Percentiles rank a stretch among this genome's conserved stretches.
These are phyloP conservation scores for Theristicus caerulescens DNA, from an alignment of 2,113 vertebrate genomes.

Conservation along the genomic window DNA sequence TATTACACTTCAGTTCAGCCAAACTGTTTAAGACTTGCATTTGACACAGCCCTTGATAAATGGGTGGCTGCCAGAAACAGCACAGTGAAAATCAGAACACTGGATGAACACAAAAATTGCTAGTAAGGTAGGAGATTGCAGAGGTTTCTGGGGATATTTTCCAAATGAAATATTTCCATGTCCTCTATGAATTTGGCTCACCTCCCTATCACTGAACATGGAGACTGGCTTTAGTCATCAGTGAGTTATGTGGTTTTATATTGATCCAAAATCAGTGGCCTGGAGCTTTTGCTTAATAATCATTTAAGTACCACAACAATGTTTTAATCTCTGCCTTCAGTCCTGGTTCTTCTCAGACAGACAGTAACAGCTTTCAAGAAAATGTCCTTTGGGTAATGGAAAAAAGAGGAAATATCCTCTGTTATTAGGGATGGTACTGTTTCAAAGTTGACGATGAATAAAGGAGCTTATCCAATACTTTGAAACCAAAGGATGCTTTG, in stretches of 20 bases:
- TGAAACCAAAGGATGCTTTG: not conserved
- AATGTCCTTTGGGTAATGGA: not conserved
- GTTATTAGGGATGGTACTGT: not conserved
- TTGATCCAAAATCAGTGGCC: constrained; percentile 4
- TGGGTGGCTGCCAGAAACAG: not conserved
- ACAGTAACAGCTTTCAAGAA: not conserved
- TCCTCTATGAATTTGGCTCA: not conserved
- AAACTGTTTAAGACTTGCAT: not conserved
- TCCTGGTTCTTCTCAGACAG: not conserved
- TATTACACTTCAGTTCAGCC: not conserved
- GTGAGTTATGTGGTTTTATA: not conserved
- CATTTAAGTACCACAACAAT: not conserved
- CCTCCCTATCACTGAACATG: not conserved
- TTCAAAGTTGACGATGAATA: not conserved
- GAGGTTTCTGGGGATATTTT: constrained; percentile 11
- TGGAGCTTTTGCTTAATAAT: constrained; percentile 6
- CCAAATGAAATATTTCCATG: constrained; percentile 28
- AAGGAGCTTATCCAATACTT: not conserved
- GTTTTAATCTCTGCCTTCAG: constrained; percentile 3
- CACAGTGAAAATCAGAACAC: not conserved
- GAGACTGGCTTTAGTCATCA: not conserved
- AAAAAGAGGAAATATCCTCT: not conserved
- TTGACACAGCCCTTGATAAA: not conserved
- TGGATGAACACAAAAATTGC: not conserved
- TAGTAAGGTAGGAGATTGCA: not conserved